phyloP scores from a whole-genome alignment of 2,888 invertebrate species.

The Imbricaverruca yamaguchii region DNA sequence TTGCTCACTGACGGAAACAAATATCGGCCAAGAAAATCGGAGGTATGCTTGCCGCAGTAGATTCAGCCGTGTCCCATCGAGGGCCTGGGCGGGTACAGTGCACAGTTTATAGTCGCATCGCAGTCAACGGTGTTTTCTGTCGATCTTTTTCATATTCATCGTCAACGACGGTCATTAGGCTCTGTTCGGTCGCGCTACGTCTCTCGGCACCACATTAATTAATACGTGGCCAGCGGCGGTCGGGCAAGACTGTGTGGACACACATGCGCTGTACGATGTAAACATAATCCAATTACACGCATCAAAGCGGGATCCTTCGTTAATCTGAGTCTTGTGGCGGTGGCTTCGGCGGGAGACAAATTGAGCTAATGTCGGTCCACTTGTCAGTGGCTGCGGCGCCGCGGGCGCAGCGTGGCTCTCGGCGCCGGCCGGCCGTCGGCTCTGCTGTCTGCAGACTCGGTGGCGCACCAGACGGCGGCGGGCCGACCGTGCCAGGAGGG shows the following conservation, averaged over 20 bases:
- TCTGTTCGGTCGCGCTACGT: background rate
- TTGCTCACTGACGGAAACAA: too few relatives aligned
- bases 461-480: background rate
- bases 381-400: background rate
- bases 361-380: constrained; percentile 14
- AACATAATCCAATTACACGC: constrained; percentile 18
- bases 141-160: background rate
- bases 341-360: background rate
- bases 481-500: background rate
- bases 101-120: too few relatives aligned
- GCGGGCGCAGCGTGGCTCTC: background rate
- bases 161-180: background rate
- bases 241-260: background rate
- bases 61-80: too few relatives aligned
- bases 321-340: constrained; percentile 19
- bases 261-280: background rate
- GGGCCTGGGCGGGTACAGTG: too few relatives aligned
- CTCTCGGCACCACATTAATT: constrained; percentile 11
- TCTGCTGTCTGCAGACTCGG: background rate
- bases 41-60: too few relatives aligned
- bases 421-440: background rate
- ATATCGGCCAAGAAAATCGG: too few relatives aligned
- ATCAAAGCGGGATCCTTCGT: constrained; percentile 8
- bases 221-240: background rate
- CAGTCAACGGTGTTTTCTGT: too few relatives aligned